Conservation (phyloP, 1,140 invertebrate genomes). For the Neodiprion pinetum region DNA sequence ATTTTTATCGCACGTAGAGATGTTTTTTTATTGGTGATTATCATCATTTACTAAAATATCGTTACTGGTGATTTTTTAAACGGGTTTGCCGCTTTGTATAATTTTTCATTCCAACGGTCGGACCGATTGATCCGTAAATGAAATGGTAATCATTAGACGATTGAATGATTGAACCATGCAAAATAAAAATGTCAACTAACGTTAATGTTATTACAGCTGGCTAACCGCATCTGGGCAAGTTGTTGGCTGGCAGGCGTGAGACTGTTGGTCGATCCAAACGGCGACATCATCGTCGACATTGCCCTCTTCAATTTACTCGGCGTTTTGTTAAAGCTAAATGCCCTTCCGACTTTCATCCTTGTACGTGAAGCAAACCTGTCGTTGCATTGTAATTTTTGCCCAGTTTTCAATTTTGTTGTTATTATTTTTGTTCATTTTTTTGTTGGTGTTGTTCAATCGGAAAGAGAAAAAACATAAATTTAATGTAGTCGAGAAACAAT, state of each 20-base stretch:
- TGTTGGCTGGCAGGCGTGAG: slow-evolving; percentile 74
- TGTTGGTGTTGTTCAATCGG: background rate
- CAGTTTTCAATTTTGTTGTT: too few species aligned
- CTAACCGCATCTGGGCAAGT: slow-evolving; percentile 81
- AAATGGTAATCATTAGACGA: too few species aligned
- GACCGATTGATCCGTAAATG: too few species aligned
- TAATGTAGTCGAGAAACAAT: background rate
- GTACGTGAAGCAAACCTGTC: slow-evolving; percentile 81
- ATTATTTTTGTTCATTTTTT: too few species aligned
- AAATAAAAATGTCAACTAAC: slow-evolving; percentile 64
- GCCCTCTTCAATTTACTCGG: slow-evolving; percentile 92
- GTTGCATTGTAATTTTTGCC: background rate
- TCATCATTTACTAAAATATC: too few species aligned
- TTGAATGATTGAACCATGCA: too few species aligned
- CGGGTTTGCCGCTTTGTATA: too few species aligned
- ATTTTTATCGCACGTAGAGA: too few species aligned
- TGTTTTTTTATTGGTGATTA: too few species aligned
- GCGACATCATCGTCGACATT: slow-evolving; percentile 94
- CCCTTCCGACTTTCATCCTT: slow-evolving; percentile 87
- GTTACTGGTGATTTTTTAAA: too few species aligned
- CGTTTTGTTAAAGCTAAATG: slow-evolving; percentile 94
- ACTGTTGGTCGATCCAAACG: slow-evolving; percentile 81
- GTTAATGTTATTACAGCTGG: slow-evolving; percentile 84
- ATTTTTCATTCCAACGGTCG: too few species aligned
- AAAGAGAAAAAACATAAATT: background rate